phyloP scores from a whole-genome alignment of 2,797 vertebrate genomes.

The Sebastes vulpes region DNA sequence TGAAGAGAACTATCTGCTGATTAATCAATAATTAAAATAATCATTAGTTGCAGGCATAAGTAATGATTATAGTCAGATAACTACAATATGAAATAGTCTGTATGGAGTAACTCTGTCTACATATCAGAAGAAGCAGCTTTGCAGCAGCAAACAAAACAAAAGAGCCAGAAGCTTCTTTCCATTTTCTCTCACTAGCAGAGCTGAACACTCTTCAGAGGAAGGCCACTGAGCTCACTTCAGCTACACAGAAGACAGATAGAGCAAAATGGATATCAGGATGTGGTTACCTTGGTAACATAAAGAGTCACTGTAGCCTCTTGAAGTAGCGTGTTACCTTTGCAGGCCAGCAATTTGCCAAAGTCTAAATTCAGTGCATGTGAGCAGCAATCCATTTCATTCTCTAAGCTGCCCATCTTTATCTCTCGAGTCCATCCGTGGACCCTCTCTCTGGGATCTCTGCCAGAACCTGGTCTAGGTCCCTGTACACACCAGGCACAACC shows the following conservation, averaged over 20 bases:
- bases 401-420: neutral
- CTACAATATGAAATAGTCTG: neutral
- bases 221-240: constrained; percentile 25
- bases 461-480: neutral
- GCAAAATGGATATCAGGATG: constrained; percentile 52
- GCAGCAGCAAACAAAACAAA: neutral
- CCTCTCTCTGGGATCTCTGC: no score
- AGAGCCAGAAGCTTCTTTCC: neutral
- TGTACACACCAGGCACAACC: neutral
- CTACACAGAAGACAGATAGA: constrained; percentile 38
- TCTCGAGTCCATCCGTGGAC: no score
- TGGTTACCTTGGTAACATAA: constrained; percentile 72
- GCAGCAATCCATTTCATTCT: constrained; percentile 27
- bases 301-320: constrained; percentile 46
- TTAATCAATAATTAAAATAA: neutral
- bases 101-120: neutral
- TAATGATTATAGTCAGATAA: neutral
- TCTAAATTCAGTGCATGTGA: constrained; percentile 53
- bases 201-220: constrained; percentile 18
- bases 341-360: constrained; percentile 45
- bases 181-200: neutral
- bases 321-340: constrained; percentile 41
- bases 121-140: neutral
- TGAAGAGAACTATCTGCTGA: neutral
- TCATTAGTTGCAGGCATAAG: neutral